A percentile compares a stretch with the other conserved stretches of the same genome.
phyloP scores from a whole-genome alignment of 2,888 invertebrate species.

The Pocota personata region DNA sequence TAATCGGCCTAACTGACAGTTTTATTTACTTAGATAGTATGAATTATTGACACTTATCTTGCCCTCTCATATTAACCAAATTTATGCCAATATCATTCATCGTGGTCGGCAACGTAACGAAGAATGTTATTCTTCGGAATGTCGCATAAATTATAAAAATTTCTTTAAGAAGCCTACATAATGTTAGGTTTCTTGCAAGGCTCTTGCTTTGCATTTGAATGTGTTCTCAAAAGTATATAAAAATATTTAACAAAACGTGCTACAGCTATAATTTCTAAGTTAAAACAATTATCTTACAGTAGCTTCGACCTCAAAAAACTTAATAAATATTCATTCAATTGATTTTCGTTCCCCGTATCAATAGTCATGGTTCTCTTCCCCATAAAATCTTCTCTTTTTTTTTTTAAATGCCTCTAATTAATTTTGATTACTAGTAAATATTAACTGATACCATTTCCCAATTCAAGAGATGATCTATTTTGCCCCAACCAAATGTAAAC shows the following conservation, averaged over 20 bases:
- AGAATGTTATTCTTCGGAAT: no score
- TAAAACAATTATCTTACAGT: neutral
- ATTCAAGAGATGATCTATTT: neutral
- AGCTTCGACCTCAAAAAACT: neutral
- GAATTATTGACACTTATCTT: no score
- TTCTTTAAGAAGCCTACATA: no score
- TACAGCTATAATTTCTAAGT: neutral
- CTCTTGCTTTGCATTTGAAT: neutral
- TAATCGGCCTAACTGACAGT: no score
- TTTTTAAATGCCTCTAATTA: neutral
- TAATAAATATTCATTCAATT: constrained; percentile 11
- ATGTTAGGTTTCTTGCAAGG: no score
- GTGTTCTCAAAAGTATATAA: neutral
- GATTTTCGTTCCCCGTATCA: neutral
- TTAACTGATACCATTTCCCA: neutral
- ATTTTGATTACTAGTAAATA: no score
- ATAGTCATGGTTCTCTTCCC: constrained; percentile 18
- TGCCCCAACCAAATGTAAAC: neutral
- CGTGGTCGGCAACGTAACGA: no score
- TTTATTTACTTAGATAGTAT: no score
- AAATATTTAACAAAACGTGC: neutral
- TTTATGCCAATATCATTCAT: no score
- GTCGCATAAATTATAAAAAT: no score
- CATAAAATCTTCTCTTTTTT: neutral
- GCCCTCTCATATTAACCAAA: no score